Conservation (phyloP, 2,888 invertebrate genomes). For the Pyrochroa serraticornis region DNA sequence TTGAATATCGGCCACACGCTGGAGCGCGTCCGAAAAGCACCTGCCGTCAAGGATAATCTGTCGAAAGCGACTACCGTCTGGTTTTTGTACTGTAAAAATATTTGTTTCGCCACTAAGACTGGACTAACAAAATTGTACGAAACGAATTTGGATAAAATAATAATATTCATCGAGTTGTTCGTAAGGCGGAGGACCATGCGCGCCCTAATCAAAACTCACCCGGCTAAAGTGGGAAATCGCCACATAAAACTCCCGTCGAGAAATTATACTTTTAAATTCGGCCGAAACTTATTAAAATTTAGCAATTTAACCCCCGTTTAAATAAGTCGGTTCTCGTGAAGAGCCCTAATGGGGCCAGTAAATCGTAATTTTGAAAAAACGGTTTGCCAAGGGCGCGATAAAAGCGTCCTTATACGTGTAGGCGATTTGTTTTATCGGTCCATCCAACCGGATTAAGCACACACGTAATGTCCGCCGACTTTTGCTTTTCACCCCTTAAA, state of each 20-base stretch:
- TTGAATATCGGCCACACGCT: slow-evolving; percentile 36
- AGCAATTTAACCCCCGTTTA: slow-evolving; percentile 9
- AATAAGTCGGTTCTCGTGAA: slow-evolving; percentile 7
- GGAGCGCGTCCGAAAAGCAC: slow-evolving; percentile 33
- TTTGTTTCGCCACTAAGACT: neutral
- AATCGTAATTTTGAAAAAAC: slow-evolving; percentile 3
- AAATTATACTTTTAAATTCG: slow-evolving; percentile 23
- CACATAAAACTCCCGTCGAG: slow-evolving; percentile 9
- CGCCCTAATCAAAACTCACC: slow-evolving; percentile 16
- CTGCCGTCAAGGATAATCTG: slow-evolving; percentile 30
- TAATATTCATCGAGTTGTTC: neutral
- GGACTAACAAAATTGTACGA: no score
- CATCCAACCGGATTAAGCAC: slow-evolving; percentile 2
- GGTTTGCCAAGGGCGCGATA: slow-evolving; percentile 1
- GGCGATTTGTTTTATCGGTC: slow-evolving; percentile 16
- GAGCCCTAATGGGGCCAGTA: neutral
- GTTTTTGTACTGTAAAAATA: slow-evolving; percentile 17
- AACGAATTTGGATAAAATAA: no score
- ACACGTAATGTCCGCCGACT: neutral
- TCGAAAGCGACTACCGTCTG: slow-evolving; percentile 20
- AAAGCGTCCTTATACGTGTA: slow-evolving; percentile 6
- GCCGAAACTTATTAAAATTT: slow-evolving; percentile 20
- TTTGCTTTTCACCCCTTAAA: neutral
- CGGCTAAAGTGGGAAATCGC: slow-evolving; percentile 5
- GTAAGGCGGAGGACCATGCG: no score